Base-by-base conservation (phyloP, 2,888 invertebrate genomes). In the Perizoma affinitatum region DNA sequence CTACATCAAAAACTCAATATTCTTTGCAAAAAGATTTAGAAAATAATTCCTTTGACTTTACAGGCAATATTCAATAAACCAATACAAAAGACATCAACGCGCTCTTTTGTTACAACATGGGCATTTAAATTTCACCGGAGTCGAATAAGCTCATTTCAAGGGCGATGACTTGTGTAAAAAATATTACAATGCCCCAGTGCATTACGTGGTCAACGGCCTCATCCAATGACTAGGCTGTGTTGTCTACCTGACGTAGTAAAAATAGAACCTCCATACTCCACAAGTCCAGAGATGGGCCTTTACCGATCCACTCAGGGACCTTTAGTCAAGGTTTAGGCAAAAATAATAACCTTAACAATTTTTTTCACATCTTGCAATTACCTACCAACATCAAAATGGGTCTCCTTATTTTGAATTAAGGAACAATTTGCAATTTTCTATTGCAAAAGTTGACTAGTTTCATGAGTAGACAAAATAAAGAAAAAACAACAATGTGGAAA, bases 81-180 rank as follows among this genome's bases (percentile, higher is more conserved):
- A 11, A 58, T 41, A 64, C 56, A 61, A 67, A 63, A 66, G 67
- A 67, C 55, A 54, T 69, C 50, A 63, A 67, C 66, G 70, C 62
- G 64, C 48, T 54, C 42, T 54, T 56, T 44, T 45, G 34, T 62
- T 61, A 59, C 50, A 65, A 55, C 58, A 63, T 55, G 42, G 48
- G 47, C 54, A 65, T 60, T 64, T 57, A 53, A 22, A 22, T 22
- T 22, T 22, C 41, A 54, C 66, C 61, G 38, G 42, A 58, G 56
- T 52, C 58, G 57, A 63, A 65, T 68, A 65, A 63, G 42, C 34
- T 46, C 38, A 75, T 69, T 68, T 65, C 61, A 80, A 78, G 87
- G 84, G 79, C 87, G 82, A 80, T 82, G 87, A 87, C 88, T 85
- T 84, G 81, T 82, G 75, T 54, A 84, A 82, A 88, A 84, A 83